Evolutionary conservation across 2,888 invertebrate species (phyloP).

Genomic region (Drosophila aldrichi): DNA sequence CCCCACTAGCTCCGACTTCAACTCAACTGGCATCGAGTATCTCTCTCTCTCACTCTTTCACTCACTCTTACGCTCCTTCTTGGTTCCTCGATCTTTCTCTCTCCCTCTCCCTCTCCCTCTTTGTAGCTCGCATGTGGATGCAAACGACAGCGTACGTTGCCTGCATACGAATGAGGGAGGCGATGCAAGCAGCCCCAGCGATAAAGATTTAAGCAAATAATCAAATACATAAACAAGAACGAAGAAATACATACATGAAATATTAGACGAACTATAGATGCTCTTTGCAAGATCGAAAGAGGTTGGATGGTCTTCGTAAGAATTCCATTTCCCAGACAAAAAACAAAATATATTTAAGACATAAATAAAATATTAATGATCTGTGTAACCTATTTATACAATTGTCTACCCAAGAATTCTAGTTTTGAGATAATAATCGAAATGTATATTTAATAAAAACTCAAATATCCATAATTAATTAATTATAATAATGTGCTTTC

Average conservation of each 20-base stretch:
- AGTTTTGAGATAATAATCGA: no score
- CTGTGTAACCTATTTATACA: no score
- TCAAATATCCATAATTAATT: background rate
- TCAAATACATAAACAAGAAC: constrained; percentile 73
- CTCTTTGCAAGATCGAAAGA: constrained; percentile 16
- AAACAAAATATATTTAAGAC: no score
- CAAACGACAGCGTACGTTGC: constrained; percentile 68
- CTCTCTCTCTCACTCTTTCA: constrained; percentile 1
- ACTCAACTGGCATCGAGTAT: constrained; percentile 21
- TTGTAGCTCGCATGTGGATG: constrained; percentile 55
- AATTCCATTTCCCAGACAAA: no score
- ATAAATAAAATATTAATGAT: no score
- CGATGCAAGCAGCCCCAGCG: constrained; percentile 61
- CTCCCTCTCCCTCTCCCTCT: background rate
- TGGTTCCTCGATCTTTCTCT: background rate
- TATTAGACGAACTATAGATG: constrained; percentile 16
- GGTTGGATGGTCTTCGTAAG: no score
- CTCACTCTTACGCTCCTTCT: background rate
- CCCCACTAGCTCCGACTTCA: constrained; percentile 37
- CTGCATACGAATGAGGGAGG: constrained; percentile 69
- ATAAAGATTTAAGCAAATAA: constrained; percentile 83
- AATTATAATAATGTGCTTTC: background rate
- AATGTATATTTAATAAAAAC: background rate
- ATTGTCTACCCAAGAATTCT: no score
- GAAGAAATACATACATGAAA: background rate